These are phyloP conservation scores for Drosophila pseudoobscura DNA, from an alignment of 1,140 invertebrate species.

Conservation along the genomic window DNA sequence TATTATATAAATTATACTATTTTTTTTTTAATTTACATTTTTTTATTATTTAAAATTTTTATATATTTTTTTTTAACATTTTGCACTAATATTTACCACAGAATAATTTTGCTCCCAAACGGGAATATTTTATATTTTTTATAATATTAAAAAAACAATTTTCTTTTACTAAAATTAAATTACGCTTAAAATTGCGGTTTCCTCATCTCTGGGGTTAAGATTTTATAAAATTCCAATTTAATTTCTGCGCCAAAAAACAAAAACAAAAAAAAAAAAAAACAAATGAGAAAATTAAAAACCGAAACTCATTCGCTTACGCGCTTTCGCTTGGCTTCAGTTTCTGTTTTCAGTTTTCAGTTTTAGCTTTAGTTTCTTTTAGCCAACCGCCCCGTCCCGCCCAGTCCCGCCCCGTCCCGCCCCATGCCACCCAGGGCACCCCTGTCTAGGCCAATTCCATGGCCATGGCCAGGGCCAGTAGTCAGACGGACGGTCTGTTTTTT, in stretches of 20 bases:
- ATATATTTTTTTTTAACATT: no score
- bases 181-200: no score
- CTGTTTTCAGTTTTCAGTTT: constrained; percentile 28
- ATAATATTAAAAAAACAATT: no score
- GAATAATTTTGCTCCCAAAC: no score
- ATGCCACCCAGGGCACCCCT: not conserved
- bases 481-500: not conserved
- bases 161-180: no score
- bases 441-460: constrained; percentile 25
- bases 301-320: constrained; percentile 56
- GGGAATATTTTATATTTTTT: constrained; percentile 11
- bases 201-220: constrained; percentile 41
- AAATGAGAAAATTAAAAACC: constrained; percentile 4
- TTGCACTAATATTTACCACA: no score
- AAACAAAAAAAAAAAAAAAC: not conserved
- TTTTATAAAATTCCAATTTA: constrained; percentile 64
- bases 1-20: no score
- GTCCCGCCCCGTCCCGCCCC: not conserved
- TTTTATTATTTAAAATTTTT: no score
- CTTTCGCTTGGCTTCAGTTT: constrained; percentile 53
- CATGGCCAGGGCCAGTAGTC: constrained; percentile 43
- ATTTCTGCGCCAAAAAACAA: constrained; percentile 27
- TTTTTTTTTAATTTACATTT: no score
- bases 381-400: not conserved
- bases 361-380: constrained; percentile 35